Base-by-base conservation (phyloP, 2,113 vertebrate genomes). In the Tragelaphus strepsiceros region DNA sequence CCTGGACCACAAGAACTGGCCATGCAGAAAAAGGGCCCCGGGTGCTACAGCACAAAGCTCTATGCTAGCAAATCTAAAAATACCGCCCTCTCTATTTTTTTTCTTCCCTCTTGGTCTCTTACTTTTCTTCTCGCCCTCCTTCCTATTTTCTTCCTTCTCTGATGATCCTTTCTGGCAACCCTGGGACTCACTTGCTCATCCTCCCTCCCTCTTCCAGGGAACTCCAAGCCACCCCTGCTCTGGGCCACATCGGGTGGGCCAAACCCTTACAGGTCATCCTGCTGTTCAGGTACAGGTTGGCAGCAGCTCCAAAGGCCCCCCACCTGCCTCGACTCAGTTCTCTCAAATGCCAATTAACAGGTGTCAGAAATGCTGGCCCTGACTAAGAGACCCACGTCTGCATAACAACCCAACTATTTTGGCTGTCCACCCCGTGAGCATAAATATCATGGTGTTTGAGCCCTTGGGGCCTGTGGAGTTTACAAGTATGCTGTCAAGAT, bases 401-500 rank as follows among this genome's bases (percentile, higher is more conserved):
- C 98, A 98, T 98, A 98, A 98, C 98, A 98, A 97, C 30, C 30
- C 98, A 98, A 98, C 97, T 98, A 99, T 98, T 98, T 97, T 98
- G 99, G 99, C 98, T 98, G 96, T 98, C 95, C 96, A 97, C 85
- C 71, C 94, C 24, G 22, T 3, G 74, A 98, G 98, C 99, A 99
- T 99, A 99, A 99, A 99, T 99, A 99, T 98, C 98, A 7, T 98
- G 98, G 98, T 97, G 99, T 98, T 99, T 99, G 99, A 99, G 98
- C 98, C 98, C 98, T 96, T 98, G 98, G 98, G 98, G 99, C 98
- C 99, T 98, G 97, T 98, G 98, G 99, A 98, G 99, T 99, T 99
- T 98, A 98, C 99, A 99, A 98, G 98, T 99, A 99, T 99, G 99
- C 98, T 98, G 99, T 99, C 98, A 98, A 99, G 99, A 98, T 99